phyloP scores from a whole-genome alignment of 2,113 vertebrate species.

The Terrapene triunguis region DNA sequence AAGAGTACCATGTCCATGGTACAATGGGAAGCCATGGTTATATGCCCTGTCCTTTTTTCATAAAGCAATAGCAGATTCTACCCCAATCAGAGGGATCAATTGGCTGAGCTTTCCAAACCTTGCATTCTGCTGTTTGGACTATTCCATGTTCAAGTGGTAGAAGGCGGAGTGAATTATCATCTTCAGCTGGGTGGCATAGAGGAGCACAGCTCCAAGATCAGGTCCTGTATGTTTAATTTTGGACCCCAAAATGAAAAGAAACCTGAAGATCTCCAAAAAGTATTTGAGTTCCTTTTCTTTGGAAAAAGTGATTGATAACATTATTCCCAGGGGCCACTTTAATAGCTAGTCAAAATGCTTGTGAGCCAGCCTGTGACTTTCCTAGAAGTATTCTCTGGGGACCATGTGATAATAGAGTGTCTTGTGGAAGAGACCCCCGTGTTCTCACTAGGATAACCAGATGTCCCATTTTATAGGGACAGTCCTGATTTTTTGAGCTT shows the following conservation, averaged over 20 bases:
- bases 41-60: background rate
- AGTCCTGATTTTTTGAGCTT: no score
- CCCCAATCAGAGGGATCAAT: background rate
- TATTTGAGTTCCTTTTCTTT: background rate
- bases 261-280: background rate
- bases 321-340: background rate
- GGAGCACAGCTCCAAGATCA: background rate
- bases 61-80: background rate
- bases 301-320: background rate
- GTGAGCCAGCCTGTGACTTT: background rate
- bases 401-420: background rate
- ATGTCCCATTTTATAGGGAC: no score
- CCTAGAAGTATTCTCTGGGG: background rate
- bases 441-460: background rate
- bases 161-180: background rate
- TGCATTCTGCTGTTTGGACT: background rate
- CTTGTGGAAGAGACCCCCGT: rapidly evolving
- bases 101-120: background rate
- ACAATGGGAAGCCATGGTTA: background rate
- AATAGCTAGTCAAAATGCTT: background rate
- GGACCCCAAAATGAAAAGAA: background rate
- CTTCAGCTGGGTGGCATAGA: background rate
- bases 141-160: background rate
- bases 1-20: background rate
- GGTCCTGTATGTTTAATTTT: background rate